Conservation (phyloP, 37 sponge, comb jelly and placozoan species). For the Cliona cf. orientalis region DNA sequence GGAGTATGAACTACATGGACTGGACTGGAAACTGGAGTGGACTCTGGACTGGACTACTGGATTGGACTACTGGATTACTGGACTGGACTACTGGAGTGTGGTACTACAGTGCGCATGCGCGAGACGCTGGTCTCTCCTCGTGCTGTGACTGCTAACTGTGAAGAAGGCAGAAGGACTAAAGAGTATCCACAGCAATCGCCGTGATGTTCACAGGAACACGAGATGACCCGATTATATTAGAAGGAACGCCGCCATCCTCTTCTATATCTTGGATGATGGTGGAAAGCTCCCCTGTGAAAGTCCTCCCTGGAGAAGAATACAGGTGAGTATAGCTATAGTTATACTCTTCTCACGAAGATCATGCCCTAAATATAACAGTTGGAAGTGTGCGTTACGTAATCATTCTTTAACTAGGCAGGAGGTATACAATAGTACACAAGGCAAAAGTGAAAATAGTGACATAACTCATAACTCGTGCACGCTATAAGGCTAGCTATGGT, state of each 20-base stretch:
- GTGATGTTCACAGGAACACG: neutral
- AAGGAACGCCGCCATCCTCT: neutral
- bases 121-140: neutral
- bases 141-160: neutral
- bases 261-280: neutral
- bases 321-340: neutral
- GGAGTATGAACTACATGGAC: neutral
- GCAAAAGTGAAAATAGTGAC: too few relatives aligned
- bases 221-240: neutral
- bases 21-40: too few relatives aligned
- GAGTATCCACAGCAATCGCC: too few relatives aligned
- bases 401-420: too few relatives aligned
- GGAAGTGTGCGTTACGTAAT: too few relatives aligned
- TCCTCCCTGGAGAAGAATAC: neutral
- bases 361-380: too few relatives aligned
- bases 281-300: neutral
- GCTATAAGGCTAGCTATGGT: too few relatives aligned
- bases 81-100: neutral
- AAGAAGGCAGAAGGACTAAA: too few relatives aligned
- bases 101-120: neutral
- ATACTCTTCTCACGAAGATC: too few relatives aligned
- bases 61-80: too few relatives aligned
- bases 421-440: too few relatives aligned
- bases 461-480: too few relatives aligned
- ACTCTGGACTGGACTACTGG: neutral